Evolutionary conservation across 2,113 vertebrate genomes (phyloP).

Genomic region (Ceyx melanurus): DNA sequence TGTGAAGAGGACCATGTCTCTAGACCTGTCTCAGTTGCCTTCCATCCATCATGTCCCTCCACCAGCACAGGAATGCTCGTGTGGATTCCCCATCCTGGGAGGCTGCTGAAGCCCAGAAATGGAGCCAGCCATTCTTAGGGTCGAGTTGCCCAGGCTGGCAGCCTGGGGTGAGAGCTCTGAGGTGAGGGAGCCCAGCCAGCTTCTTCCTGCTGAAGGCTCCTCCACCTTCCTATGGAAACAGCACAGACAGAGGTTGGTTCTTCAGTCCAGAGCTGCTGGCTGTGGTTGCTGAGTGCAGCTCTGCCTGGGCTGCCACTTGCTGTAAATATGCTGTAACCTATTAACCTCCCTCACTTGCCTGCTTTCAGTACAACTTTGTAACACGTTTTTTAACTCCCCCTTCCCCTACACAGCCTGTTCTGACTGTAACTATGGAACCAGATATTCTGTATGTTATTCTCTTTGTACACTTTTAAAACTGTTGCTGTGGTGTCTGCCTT

Average conservation of each 20-base stretch:
- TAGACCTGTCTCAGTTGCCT: neutral
- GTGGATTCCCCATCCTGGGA: neutral
- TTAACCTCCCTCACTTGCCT: conserved; percentile 1
- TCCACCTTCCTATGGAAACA: neutral
- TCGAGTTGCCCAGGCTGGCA: fast-evolving
- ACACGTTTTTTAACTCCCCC: neutral
- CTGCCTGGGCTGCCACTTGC: neutral
- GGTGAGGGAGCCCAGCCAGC: neutral
- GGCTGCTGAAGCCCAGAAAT: neutral
- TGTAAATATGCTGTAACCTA: conserved; percentile 41
- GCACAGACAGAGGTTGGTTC: neutral
- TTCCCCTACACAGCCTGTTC: neutral
- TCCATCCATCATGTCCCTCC: neutral
- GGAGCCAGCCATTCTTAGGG: fast-evolving
- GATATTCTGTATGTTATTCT: conserved; percentile 38
- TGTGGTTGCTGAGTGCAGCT: neutral
- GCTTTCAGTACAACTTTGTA: conserved; percentile 23
- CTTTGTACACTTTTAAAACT: conserved; percentile 76
- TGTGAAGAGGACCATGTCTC: fast-evolving
- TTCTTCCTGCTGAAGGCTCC: neutral
- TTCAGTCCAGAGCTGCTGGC: neutral
- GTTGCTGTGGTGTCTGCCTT: conserved; percentile 64
- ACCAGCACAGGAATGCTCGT: fast-evolving
- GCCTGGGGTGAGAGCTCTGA: neutral
- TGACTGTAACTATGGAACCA: conserved; percentile 28